Evolutionary conservation across 2,113 vertebrate genomes (phyloP), one percentile per base, ranked within the genome.

Genomic region (Centrocercus urophasianus): DNA sequence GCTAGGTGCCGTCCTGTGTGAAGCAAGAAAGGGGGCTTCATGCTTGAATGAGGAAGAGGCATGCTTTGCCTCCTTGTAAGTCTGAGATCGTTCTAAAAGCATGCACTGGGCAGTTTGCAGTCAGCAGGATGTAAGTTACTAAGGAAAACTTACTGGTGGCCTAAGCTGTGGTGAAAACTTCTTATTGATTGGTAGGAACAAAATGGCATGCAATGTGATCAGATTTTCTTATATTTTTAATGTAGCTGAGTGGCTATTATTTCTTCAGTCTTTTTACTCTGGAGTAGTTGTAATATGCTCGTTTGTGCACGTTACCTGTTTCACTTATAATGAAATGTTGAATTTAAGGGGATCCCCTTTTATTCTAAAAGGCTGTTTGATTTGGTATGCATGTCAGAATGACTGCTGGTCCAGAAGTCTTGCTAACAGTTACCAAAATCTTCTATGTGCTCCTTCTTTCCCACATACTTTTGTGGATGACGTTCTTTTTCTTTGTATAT

Each of bases 401-500:
- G n/a, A 56, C 34, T 83, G 52, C 65, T 89, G n/a, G 11, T 78
- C 48, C 59, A 86, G 32, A 34, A 69, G 28, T 13, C 74, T 60
- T 61, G 19, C 42, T 66, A 40, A 47, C 71, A 83, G 34, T 70
- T 83, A 73, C 40, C 70, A 7, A 38, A 79, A 12, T 38, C 48
- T 76, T 38, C 71, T 73, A 42, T 71, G 8, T 86, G 43, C 34
- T 91, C n/a, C 45, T 66, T 42, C 36, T 85, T 93, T 77, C 43
- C 65, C 19, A 5, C 22, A 19, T 14, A 57, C n/a, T 78, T 73
- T 72, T 81, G 22, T 83, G 50, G 69, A 57, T 83, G 3, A 67
- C 36, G 65, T 89, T 77, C 36, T 71, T 81, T 61, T 48, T 93
- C 50, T 88, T 95, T 81, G 38, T 88, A 9, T 88, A 61, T 45